These are phyloP conservation scores for Microchrysa polita DNA, from an alignment of 2,888 invertebrate species.

Conservation along the genomic window DNA sequence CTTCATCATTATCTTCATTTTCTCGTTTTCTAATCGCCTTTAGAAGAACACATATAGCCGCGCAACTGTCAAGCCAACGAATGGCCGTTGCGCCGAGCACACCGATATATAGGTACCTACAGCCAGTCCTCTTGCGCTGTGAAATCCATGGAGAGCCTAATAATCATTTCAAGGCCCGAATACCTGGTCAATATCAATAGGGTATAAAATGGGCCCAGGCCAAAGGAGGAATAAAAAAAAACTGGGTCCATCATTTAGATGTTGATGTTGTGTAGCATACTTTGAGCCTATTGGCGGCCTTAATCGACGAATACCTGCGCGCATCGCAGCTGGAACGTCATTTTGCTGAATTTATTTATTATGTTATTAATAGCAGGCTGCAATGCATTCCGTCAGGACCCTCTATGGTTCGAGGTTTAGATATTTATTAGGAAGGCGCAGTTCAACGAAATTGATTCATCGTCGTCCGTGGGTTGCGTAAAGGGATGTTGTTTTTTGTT, in stretches of 20 bases:
- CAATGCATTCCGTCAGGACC: background rate
- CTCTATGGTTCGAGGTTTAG: background rate
- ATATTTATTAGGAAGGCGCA: background rate
- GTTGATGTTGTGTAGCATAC: background rate
- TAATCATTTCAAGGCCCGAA: slow-evolving; percentile 22
- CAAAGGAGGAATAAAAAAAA: slow-evolving; percentile 22
- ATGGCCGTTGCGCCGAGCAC: slow-evolving; percentile 13
- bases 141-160: slow-evolving; percentile 24
- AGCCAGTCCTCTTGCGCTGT: slow-evolving; percentile 19
- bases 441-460: slow-evolving; percentile 37
- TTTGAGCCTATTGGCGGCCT: slow-evolving; percentile 35
- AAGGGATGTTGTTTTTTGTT: background rate
- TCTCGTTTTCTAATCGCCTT: slow-evolving; percentile 38
- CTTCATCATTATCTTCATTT: slow-evolving; percentile 33
- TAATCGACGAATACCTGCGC: slow-evolving; percentile 30
- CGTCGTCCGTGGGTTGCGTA: slow-evolving; percentile 16
- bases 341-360: slow-evolving; percentile 40
- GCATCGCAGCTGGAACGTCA: slow-evolving; percentile 29
- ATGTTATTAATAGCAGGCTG: slow-evolving; percentile 40
- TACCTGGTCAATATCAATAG: slow-evolving; percentile 1
- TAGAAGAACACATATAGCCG: slow-evolving; percentile 31
- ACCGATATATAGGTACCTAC: no score
- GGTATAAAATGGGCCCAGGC: background rate
- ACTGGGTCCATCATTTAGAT: slow-evolving; percentile 26
- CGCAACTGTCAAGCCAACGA: background rate